A percentile compares a stretch with the other conserved stretches of the same genome.
Conservation (phyloP, 1,140 invertebrate genomes). For the Rhagoletis zephyria region DNA sequence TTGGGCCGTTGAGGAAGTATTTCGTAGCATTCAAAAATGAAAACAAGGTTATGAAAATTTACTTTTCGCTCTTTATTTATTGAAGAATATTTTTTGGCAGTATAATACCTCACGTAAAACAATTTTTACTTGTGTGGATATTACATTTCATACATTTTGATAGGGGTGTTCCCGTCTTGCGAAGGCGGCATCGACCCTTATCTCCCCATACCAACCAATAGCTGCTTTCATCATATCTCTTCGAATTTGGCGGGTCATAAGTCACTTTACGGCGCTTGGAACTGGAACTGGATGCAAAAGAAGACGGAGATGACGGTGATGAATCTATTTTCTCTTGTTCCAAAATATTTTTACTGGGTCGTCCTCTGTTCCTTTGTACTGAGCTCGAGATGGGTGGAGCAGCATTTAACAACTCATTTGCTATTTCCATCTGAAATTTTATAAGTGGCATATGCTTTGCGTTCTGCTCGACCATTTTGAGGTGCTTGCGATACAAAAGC, state of each 20-base stretch:
- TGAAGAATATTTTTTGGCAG: too few species aligned
- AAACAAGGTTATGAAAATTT: too few species aligned
- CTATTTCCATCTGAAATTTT: neutral
- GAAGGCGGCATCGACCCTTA: neutral
- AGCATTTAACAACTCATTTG: neutral
- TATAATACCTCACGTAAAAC: too few species aligned
- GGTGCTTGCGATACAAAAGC: neutral
- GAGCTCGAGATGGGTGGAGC: neutral
- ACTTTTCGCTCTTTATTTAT: too few species aligned
- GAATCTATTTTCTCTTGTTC: neutral
- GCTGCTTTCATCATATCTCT: neutral
- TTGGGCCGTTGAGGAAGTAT: too few species aligned
- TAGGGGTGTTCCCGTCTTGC: neutral
- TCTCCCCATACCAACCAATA: neutral
- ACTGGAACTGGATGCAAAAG: too few species aligned
- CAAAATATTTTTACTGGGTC: neutral
- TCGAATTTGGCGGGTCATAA: neutral
- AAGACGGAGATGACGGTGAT: too few species aligned
- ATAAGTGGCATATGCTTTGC: too few species aligned
- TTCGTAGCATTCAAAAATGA: too few species aligned
- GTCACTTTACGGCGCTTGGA: neutral
- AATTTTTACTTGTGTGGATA: neutral
- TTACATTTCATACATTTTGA: neutral
- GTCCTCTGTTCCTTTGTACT: neutral
- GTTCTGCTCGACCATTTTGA: neutral